Evolutionary conservation across 2,888 invertebrate genomes (phyloP), one percentile per base, ranked within the genome.

Genomic region (Anodontia alba): DNA sequence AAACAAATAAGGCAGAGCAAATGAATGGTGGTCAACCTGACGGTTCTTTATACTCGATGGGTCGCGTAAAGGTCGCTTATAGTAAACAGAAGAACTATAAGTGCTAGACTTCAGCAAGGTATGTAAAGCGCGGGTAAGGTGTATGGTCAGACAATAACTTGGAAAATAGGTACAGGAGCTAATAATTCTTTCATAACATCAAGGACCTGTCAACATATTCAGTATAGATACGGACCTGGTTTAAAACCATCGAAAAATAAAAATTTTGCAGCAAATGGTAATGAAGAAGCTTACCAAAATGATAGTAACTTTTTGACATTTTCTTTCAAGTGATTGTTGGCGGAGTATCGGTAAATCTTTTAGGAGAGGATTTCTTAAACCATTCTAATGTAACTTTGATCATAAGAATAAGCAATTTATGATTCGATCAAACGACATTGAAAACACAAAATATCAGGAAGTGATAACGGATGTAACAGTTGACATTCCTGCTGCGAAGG

Each of bases 311-410:
- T 51, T 51, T 51, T 42, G 42, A 57, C 17, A 57, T 57, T 57
- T 57, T 29, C 57, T 57, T 57, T 57, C 57, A 23, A 57, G 57
- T 57, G 3, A 29, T 57, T 10, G 57, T 57, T 57, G 57, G 57
- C 29, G 57, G 57, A 26, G 57, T 57, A 26, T 29, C 57, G 23
- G 57, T 29, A 57, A 57, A 57, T 29, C 57, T 57, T 23, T 57
- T 57, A 57, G 57, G 57, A 57, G 57, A 57, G 17, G 57, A 57
- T 49, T n/a, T n/a, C n/a, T n/a, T n/a, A n/a, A n/a, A n/a, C n/a
- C n/a, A n/a, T n/a, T n/a, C n/a, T n/a, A n/a, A n/a, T n/a, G n/a
- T n/a, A n/a, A n/a, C n/a, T n/a, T n/a, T n/a, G n/a, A n/a, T n/a
- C n/a, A n/a, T n/a, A n/a, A n/a, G n/a, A n/a, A n/a, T n/a, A n/a